Conservation (phyloP, 2,113 vertebrate genomes). For the Ochotona curzoniae region DNA sequence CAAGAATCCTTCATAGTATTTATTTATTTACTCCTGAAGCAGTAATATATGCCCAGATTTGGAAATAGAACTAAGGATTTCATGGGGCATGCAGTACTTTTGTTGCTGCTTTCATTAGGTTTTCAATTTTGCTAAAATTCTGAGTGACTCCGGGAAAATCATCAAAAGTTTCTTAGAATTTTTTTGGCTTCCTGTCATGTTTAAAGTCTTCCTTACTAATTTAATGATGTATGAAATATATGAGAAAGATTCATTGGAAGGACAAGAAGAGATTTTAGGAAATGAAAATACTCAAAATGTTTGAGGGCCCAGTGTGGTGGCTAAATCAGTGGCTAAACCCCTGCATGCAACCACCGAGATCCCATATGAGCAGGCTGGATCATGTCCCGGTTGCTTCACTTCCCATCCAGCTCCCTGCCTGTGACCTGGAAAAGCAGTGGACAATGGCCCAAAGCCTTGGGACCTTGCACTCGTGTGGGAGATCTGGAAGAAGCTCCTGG, state of each 20-base stretch:
- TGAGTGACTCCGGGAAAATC: conserved; percentile 69
- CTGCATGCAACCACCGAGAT: too few species aligned
- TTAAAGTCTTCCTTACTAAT: conserved; percentile 70
- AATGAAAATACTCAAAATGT: conserved; percentile 42
- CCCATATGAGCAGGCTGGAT: too few species aligned
- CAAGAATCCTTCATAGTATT: neutral
- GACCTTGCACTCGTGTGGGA: too few species aligned
- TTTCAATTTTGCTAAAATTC: neutral
- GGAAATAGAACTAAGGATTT: neutral
- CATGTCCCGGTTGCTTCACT: too few species aligned
- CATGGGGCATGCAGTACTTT: neutral
- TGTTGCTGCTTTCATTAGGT: neutral
- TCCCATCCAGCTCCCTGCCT: too few species aligned
- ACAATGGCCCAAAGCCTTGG: too few species aligned
- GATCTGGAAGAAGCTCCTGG: too few species aligned
- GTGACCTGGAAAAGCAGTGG: too few species aligned
- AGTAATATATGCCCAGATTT: neutral
- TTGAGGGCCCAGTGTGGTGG: neutral
- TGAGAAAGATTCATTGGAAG: conserved; percentile 45
- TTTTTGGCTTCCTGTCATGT: conserved; percentile 60
- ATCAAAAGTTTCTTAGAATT: conserved; percentile 54
- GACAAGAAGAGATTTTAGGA: conserved; percentile 65
- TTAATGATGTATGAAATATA: conserved; percentile 75
- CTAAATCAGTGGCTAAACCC: too few species aligned
- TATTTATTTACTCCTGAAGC: neutral